phyloP scores from a whole-genome alignment of 2,113 vertebrate genomes.

The Passer domesticus region DNA sequence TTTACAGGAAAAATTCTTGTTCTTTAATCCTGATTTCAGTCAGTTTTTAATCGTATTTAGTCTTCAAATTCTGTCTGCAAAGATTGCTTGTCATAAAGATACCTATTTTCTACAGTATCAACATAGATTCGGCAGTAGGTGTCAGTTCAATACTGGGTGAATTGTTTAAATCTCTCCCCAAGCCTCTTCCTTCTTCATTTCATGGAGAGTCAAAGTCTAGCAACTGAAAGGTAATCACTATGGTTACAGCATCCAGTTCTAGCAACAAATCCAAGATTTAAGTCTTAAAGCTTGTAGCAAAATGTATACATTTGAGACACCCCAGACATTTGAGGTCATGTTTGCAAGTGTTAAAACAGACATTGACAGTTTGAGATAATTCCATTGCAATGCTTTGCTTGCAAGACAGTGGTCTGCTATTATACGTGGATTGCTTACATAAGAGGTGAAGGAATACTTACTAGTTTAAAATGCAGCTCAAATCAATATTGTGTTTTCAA shows the following conservation, averaged over 20 bases:
- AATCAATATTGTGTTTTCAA: background rate
- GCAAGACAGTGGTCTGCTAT: slow-evolving; percentile 14
- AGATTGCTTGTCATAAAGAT: background rate
- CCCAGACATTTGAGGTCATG: background rate
- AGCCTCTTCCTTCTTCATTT: background rate
- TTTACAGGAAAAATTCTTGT: background rate
- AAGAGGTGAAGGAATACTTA: background rate
- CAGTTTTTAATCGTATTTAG: background rate
- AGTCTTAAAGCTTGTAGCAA: background rate
- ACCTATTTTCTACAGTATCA: background rate
- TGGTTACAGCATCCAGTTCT: slow-evolving; percentile 31
- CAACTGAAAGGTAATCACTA: slow-evolving; percentile 33
- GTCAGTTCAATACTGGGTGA: background rate
- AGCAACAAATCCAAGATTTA: slow-evolving; percentile 1
- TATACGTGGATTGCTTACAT: background rate
- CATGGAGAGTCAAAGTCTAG: slow-evolving; percentile 2
- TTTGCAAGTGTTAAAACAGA: background rate
- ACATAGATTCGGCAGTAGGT: background rate
- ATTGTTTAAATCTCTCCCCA: background rate
- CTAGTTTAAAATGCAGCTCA: background rate
- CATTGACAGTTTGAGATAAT: background rate
- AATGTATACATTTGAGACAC: background rate
- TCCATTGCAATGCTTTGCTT: background rate
- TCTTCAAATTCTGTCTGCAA: background rate
- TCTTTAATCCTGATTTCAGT: background rate